A percentile compares a stretch with the other conserved stretches of the same genome.
These are phyloP conservation scores for Beris morrisii DNA, from an alignment of 2,888 invertebrate genomes.

Conservation along the genomic window DNA sequence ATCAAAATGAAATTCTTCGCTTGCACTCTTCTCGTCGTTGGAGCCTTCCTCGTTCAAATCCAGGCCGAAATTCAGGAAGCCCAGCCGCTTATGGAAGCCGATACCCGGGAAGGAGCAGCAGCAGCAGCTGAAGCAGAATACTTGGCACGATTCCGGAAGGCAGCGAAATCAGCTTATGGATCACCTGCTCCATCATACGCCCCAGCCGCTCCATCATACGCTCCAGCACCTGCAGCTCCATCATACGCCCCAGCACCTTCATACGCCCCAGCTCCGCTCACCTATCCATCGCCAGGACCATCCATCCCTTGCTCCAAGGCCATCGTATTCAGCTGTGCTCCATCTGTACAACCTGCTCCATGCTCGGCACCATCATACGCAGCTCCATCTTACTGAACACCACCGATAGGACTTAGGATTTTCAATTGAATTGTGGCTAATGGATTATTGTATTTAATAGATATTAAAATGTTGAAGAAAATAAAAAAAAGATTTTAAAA, in stretches of 20 bases:
- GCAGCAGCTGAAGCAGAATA: neutral
- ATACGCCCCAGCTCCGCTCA: conserved; percentile 7
- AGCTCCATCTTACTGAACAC: conserved; percentile 12
- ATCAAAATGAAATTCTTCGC: conserved; percentile 19
- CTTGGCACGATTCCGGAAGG: neutral
- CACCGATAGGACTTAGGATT: too few relatives aligned
- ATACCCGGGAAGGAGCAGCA: neutral
- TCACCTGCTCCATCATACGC: conserved; percentile 8
- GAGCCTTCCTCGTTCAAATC: conserved; percentile 2
- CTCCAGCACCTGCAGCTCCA: conserved; percentile 7
- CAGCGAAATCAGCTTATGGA: neutral
- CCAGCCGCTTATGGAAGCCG: neutral
- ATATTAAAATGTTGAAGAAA: conserved; percentile 39
- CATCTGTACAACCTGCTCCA: conserved; percentile 25
- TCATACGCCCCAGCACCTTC: conserved; percentile 15
- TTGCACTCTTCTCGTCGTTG: conserved; percentile 8
- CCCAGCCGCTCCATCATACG: conserved; percentile 13
- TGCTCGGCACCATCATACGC: conserved; percentile 22
- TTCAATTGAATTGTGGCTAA: too few relatives aligned
- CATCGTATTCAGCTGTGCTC: conserved; percentile 23
- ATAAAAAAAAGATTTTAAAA: conserved; percentile 2
- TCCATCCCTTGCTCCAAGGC: conserved; percentile 22
- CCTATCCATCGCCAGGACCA: conserved; percentile 14
- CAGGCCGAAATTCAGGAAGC: conserved; percentile 5
- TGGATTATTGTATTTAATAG: conserved; percentile 28